These are phyloP conservation scores for Channa argus DNA, from an alignment of 2,113 vertebrate species.

Conservation along the genomic window DNA sequence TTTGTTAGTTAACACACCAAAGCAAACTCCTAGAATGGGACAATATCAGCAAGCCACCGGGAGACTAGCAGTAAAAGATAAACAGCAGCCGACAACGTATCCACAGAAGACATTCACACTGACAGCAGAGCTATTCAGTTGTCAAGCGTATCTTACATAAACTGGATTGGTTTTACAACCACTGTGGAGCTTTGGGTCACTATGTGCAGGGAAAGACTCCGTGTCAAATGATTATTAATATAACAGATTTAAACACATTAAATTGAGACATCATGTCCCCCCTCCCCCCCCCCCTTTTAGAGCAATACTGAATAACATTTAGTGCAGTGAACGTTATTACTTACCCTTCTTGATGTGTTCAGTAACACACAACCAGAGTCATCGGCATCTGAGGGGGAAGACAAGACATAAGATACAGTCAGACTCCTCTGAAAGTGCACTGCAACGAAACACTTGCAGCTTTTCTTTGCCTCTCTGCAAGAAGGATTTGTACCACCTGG, in stretches of 20 bases:
- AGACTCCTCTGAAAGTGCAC: background rate
- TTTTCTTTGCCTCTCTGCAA: no score
- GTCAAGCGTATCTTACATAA: constrained; percentile 1
- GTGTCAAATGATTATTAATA: background rate
- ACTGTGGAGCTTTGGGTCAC: background rate
- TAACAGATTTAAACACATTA: background rate
- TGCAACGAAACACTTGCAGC: background rate
- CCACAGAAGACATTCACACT: background rate
- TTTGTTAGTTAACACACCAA: background rate
- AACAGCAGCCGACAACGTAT: constrained; percentile 16
- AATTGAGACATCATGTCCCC: no score
- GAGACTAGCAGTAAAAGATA: background rate
- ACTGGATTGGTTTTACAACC: constrained; percentile 21
- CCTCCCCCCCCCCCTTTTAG: no score
- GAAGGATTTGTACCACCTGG: no score
- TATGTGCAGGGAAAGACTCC: background rate
- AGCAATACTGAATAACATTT: background rate
- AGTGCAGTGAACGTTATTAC: constrained; percentile 34
- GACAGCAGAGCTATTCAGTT: constrained; percentile 23
- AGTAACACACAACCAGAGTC: constrained; percentile 91
- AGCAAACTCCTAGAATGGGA: background rate
- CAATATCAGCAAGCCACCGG: background rate
- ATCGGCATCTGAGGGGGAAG: constrained; percentile 83
- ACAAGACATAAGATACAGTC: constrained; percentile 10
- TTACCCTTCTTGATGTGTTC: constrained; percentile 96